Evolutionary conservation across 2,888 invertebrate species (phyloP), one percentile per base, ranked within the genome.

Genomic region (Nysson spinosus): DNA sequence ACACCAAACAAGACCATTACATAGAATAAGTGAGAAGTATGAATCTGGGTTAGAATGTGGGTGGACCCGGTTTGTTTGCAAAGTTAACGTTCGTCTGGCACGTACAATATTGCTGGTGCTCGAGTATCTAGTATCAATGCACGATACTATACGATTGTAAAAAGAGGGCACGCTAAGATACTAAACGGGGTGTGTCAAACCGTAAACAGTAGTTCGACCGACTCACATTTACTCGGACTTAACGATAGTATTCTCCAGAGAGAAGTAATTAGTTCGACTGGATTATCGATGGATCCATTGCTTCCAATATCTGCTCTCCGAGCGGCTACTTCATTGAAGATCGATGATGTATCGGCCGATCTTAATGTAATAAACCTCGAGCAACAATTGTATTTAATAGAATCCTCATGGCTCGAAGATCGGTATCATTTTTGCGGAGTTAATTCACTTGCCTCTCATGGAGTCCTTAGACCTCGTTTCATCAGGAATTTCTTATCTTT

Each of bases 21-120:
- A 24, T 9, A 1, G 1, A 2, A 24, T 9, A 24, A 24, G 5
- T 24, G 66, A 54, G 63, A 64, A 69, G 62, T 52, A 57, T 39
- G 58, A 40, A 81, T 81, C 73, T 80, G 74, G 80, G 80, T 77
- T 80, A 81, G 77, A 80, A 79, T 82, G 83, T 79, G 82, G 82
- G 83, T 79, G 83, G 80, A 81, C 70, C 71, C 65, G 30, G 54
- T 47, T 42, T 16, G 46, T 44, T 67, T 64, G 55, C 34, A 55
- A 61, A 24, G 42, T 67, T 70, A 61, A 65, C 68, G 66, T 62
- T 32, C 26, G 46, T 32, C 26, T 47, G 20, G 35, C 44, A 34
- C 56, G 56, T 40, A 30, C 35, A 34, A 47, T 64, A 42, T 26
- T 20, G 40, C 12, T 17, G 16, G 35, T 49, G 47, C 32, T 30